phyloP scores from a whole-genome alignment of 2,113 vertebrate species.

The Lanius collurio region DNA sequence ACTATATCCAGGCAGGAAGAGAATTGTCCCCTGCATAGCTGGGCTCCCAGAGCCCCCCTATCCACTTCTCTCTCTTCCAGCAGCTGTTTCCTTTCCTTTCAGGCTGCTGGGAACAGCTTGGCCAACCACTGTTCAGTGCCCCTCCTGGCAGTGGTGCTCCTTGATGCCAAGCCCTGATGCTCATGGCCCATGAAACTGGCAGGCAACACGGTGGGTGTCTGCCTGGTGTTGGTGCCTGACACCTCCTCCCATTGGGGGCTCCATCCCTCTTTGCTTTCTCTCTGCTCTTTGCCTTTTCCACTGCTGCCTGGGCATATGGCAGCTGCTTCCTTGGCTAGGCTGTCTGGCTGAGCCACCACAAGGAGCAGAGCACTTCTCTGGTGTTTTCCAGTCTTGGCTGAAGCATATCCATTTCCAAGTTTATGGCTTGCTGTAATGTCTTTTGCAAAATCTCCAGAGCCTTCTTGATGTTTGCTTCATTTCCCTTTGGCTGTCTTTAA shows the following conservation, averaged over 20 bases:
- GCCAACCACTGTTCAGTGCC: fast-evolving
- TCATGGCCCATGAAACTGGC: background rate
- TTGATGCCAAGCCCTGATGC: background rate
- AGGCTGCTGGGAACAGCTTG: background rate
- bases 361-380: background rate
- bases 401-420: background rate
- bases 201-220: fast-evolving
- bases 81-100: background rate
- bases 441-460: background rate
- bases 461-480: background rate
- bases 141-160: background rate
- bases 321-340: background rate
- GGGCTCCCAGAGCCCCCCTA: fast-evolving
- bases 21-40: background rate
- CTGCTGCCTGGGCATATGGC: background rate
- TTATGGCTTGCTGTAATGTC: background rate
- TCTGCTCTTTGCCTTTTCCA: background rate
- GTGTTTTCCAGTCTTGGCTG: background rate
- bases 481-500: background rate
- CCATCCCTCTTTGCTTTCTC: background rate
- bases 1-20: background rate
- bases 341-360: background rate
- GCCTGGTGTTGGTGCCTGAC: background rate
- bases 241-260: background rate
- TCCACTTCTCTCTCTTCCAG: background rate